Evolutionary conservation across 2,888 invertebrate species (phyloP).

Genomic region (Dermolepida albohirtum): DNA sequence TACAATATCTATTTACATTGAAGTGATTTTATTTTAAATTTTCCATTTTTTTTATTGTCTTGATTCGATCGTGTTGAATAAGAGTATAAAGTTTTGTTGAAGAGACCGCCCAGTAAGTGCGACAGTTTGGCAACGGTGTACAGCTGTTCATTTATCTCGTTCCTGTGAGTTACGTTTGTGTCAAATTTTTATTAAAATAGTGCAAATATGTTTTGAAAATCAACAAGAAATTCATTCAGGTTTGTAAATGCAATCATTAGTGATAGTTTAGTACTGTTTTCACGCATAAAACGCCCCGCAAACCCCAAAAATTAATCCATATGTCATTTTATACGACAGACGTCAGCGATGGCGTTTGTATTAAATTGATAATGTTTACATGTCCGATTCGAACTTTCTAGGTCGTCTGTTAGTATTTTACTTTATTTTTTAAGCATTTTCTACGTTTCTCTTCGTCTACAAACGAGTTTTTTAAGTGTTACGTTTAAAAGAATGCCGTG

Average conservation of each 20-base stretch:
- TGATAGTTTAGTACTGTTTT: neutral
- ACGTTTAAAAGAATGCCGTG: no score
- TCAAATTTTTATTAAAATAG: conserved; percentile 27
- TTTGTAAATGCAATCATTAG: conserved; percentile 20
- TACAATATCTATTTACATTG: no score
- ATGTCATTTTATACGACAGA: conserved; percentile 15
- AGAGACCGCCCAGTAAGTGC: conserved; percentile 35
- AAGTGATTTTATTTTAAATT: no score
- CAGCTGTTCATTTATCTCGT: conserved; percentile 35
- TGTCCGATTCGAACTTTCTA: conserved; percentile 15
- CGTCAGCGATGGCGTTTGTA: conserved; percentile 27
- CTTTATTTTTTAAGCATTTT: conserved; percentile 43
- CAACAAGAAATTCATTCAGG: conserved; percentile 14
- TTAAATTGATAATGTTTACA: neutral
- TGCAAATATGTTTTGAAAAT: conserved; percentile 27
- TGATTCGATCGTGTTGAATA: conserved; percentile 3
- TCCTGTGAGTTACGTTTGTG: conserved; percentile 7
- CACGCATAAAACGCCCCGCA: neutral
- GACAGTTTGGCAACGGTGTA: conserved; percentile 34
- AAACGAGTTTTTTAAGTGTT: no score
- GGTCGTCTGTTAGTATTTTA: conserved; percentile 6
- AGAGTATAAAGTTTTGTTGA: conserved; percentile 10
- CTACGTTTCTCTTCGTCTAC: conserved; percentile 45
- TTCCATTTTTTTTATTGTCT: neutral
- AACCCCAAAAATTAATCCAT: conserved; percentile 25